Conservation (phyloP, 2,113 vertebrate genomes). For the Podarcis raffonei region DNA sequence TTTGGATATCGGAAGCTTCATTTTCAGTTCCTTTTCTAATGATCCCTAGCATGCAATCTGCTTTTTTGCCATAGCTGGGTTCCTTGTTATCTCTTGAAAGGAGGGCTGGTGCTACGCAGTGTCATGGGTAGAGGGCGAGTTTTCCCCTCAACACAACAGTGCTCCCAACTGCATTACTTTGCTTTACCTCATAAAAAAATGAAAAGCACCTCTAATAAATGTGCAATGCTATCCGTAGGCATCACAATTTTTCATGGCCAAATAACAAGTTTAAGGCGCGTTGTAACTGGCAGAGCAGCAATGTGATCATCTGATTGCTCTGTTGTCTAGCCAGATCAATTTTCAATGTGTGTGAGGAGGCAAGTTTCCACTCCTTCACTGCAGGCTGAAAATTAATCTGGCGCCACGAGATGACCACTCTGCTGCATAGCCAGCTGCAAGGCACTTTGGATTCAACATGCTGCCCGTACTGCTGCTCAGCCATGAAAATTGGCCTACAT, state of each 20-base stretch:
- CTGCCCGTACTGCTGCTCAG: background rate
- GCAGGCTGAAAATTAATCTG: background rate
- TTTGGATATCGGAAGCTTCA: too few species aligned
- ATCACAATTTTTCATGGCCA: background rate
- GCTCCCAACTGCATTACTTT: background rate
- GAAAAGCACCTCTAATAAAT: background rate
- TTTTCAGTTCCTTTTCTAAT: too few species aligned
- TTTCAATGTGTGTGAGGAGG: background rate
- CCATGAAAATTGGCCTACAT: constrained; percentile 7
- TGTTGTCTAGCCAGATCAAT: constrained; percentile 1
- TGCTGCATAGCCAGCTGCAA: background rate
- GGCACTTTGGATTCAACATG: background rate
- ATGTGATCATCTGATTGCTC: background rate
- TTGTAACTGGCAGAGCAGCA: background rate
- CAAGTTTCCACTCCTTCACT: background rate
- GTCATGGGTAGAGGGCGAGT: background rate
- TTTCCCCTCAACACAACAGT: background rate
- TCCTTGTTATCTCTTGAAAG: too few species aligned
- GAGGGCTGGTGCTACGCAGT: background rate
- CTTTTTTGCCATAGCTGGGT: too few species aligned
- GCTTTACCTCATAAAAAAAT: background rate
- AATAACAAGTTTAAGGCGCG: background rate
- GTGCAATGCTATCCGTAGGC: background rate
- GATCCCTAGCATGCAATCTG: too few species aligned
- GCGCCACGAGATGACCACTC: background rate